Evolutionary conservation across 2,888 invertebrate species (phyloP), one percentile per base, ranked within the genome.

Genomic region (Brassicogethes aeneus): DNA sequence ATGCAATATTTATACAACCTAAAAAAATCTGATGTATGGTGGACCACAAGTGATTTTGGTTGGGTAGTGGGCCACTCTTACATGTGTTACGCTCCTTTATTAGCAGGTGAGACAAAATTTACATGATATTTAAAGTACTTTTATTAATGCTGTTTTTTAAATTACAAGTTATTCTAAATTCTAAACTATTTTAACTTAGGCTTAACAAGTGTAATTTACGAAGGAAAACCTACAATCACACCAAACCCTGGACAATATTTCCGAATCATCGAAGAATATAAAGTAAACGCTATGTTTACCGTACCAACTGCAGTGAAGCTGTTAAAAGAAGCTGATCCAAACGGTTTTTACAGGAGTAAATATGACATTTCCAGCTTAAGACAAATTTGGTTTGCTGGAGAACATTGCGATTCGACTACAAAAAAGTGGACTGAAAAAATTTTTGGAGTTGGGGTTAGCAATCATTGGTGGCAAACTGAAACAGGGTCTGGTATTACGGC

Each of bases 391-490:
- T 79, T 86, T 7, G 88, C 88, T 39, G 92, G 91, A 0, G 92
- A 92, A 59, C 88, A 90, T 57, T 90, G 90, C 60, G 92, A 92
- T 60, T 77, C 81, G 49, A 89, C 89, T 58, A 88, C 91, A 0
- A 80, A 86, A 69, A 59, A 67, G 8, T 85, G 85, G 84, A 76
- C 80, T 13, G 75, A 77, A 53, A 71, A 72, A 36, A 68, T 69
- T 3, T 80, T 85, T 52, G 70, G 77, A 41, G 79, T 79, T 7
- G 83, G 84, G 0, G 72, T 88, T 2, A 61, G 90, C 35, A 91
- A 92, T 64, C 84, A 92, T 64, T 92, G 91, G 90, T 92, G 92
- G 91, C 92, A 92, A 69, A 90, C 92, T 5, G 92, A 92, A 68
- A 84, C 86, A 0, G 91, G 91, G 0, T 86, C 86, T 41, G 80